Evolutionary conservation across 2,888 invertebrate genomes (phyloP), one percentile per base, ranked within the genome.

Genomic region (Diploptera punctata): DNA sequence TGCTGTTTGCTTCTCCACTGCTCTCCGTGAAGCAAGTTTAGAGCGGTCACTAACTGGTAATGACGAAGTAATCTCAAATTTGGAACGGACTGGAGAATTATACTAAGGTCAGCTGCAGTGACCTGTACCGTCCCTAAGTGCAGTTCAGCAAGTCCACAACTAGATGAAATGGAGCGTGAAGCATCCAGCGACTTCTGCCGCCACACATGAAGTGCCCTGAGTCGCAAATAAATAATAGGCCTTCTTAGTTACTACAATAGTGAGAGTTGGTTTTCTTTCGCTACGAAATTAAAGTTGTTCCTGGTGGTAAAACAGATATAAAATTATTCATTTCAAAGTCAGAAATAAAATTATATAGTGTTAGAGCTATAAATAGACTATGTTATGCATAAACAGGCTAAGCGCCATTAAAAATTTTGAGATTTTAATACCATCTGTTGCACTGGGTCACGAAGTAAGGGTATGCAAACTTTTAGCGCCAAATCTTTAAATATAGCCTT

Each of bases 31-130:
- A 78, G 68, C 10, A 73, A 61, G 74, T 78, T 79, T 9, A 80
- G 76, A 1, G 79, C 79, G 7, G 76, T 72, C 1, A 78, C 77
- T 72, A 79, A 72, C 74, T 79, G 79, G 69, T 80, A 80, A 73
- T 79, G 79, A 13, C 78, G 72, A 21, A 80, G 76, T 24, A 78
- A 61, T 16, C 69, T 72, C 24, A 80, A 73, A 47, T 71, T 60
- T 0, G 78, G 78, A 3, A 74, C 65, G n/a, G 61, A 33, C 54
- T 67, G 70, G 19, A 80, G 75, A 1, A 79, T 73, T 10, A 62
- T 70, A 3, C 69, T 52, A 24, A 80, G 73, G 49, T 79, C 78
- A 3, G 72, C 73, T 1, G 76, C 73, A 4, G 76, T 71, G 9
- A 78, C 76, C 13, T 71, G 68, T 38, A 77, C 76, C 7, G 74